Percentiles rank a stretch among this genome's conserved stretches.
phyloP scores from a whole-genome alignment of 2,113 vertebrate species.

The Halcyon senegalensis region DNA sequence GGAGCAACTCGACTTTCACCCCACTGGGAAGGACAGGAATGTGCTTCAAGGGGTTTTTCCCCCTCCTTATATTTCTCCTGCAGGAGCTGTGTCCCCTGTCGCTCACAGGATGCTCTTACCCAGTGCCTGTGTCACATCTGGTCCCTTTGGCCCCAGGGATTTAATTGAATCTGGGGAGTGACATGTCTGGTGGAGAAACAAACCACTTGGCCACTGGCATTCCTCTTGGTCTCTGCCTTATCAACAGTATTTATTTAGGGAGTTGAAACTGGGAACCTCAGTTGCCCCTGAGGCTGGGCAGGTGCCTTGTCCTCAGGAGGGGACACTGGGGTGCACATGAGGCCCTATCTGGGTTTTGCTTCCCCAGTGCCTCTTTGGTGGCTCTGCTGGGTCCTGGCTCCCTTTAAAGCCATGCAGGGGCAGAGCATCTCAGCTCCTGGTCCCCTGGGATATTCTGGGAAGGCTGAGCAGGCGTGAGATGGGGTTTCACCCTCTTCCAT shows the following conservation, averaged over 20 bases:
- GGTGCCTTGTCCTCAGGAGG: not conserved
- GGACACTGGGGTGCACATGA: not conserved
- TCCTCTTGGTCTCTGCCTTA: accelerated
- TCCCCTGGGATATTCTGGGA: not conserved
- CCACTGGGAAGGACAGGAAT: not conserved
- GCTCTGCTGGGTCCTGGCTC: not conserved
- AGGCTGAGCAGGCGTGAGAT: accelerated
- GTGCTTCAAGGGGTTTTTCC: not conserved
- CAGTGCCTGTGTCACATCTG: not conserved
- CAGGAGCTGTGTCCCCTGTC: not conserved
- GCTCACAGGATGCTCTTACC: not conserved
- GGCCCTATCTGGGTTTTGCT: not conserved
- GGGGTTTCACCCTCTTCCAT: not conserved
- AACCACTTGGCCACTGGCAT: not conserved
- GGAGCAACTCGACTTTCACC: not conserved
- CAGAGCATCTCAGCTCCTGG: not conserved
- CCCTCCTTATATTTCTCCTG: not conserved
- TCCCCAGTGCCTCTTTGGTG: not conserved
- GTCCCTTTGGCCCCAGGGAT: not conserved
- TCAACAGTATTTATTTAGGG: not conserved
- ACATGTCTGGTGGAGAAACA: not conserved
- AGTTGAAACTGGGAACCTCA: not conserved
- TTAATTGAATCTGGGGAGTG: not conserved
- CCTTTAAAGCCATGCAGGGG: not conserved
- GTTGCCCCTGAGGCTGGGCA: not conserved